These are phyloP conservation scores for Hypomesus transpacificus DNA, from an alignment of 2,113 vertebrate genomes.

Conservation along the genomic window DNA sequence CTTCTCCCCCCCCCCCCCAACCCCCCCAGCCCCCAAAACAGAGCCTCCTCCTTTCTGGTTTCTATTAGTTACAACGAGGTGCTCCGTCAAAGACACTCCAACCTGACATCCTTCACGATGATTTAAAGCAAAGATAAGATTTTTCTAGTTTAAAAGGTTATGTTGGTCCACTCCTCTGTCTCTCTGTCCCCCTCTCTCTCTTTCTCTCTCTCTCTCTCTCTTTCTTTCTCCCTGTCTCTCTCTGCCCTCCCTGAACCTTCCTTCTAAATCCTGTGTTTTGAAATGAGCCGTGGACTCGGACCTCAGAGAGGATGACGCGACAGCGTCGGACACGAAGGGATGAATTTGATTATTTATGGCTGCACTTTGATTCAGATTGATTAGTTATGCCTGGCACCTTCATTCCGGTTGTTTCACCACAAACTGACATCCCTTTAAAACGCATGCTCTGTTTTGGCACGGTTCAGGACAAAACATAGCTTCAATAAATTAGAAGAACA, in stretches of 20 bases:
- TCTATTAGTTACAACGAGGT: conserved; percentile 9
- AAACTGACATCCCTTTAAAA: conserved; percentile 43
- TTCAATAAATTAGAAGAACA: conserved; percentile 87
- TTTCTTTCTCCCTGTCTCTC: neutral
- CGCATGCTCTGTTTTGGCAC: conserved; percentile 83
- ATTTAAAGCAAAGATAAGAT: conserved; percentile 30
- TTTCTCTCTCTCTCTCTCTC: neutral
- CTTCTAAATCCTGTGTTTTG: conserved; percentile 5
- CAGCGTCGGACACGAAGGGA: conserved; percentile 20
- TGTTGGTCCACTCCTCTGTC: conserved; percentile 58
- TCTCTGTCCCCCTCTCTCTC: neutral
- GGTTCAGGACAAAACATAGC: conserved; percentile 78
- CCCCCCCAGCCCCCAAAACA: neutral
- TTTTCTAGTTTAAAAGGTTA: conserved; percentile 26
- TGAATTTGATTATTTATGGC: conserved; percentile 31
- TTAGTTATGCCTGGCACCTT: conserved; percentile 11
- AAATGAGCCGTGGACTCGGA: conserved; percentile 8
- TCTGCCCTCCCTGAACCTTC: neutral
- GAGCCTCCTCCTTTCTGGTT: conserved; percentile 16
- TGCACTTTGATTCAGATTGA: conserved; percentile 3
- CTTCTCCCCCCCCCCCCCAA: neutral
- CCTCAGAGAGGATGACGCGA: conserved; percentile 34
- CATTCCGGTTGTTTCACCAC: conserved; percentile 21
- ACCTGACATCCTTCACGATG: conserved; percentile 16
- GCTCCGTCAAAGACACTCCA: conserved; percentile 7